Conservation (phyloP, 2,797 vertebrate genomes). For the Euthynnus affinis region DNA sequence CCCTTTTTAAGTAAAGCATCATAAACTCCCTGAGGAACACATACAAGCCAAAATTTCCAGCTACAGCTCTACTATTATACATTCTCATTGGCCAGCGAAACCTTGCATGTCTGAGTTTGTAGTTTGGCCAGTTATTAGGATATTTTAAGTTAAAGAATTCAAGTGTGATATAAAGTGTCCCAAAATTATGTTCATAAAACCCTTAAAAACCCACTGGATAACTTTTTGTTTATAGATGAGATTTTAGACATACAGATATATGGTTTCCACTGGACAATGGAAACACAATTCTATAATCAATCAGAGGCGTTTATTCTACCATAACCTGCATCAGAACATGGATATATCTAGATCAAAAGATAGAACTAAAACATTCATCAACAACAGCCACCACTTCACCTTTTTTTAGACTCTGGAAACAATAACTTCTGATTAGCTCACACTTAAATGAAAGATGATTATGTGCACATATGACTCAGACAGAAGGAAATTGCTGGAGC, state of each 20-base stretch:
- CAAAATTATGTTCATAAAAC: neutral
- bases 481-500: neutral
- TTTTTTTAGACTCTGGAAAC: slow-evolving; percentile 10
- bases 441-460: slow-evolving; percentile 30
- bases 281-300: neutral
- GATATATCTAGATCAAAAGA: neutral
- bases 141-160: neutral
- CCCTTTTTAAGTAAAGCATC: neutral
- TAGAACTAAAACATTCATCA: neutral
- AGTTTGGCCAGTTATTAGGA: neutral
- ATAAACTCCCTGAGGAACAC: neutral
- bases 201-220: neutral
- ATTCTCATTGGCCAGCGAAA: neutral
- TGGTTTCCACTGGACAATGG: neutral
- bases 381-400: neutral
- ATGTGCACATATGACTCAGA: slow-evolving; percentile 28
- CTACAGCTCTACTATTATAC: neutral
- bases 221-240: too few relatives aligned
- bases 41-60: neutral
- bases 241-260: neutral
- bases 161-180: too few relatives aligned
- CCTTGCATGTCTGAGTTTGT: too few relatives aligned
- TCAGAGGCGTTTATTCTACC: neutral
- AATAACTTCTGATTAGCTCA: neutral
- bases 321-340: neutral